Base-by-base conservation (phyloP, 1,140 invertebrate genomes). In the Cryptotermes secundus region DNA sequence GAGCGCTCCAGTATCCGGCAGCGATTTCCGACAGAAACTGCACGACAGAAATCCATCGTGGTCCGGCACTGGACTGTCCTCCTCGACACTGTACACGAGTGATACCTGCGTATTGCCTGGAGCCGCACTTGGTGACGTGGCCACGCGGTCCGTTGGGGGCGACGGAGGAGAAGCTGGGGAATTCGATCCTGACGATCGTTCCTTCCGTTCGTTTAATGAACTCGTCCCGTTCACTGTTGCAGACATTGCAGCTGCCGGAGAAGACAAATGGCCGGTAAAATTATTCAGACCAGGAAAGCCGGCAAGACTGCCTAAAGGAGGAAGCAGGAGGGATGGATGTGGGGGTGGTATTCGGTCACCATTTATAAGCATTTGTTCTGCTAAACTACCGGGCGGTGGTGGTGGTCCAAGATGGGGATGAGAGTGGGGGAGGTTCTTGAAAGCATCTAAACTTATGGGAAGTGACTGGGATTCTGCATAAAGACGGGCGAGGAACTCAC, bases 401-500 rank as follows among this genome's bases (percentile, higher is more conserved):
- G 86, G 87, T 83, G 90, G 88, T 85, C 86, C 81, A 65, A 84
- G 53, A 85, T 86, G 80, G 72, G 86, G 79, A 85, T 86, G 79
- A 26, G 80, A 34, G 36, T 89, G 90, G 85, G 87, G 89, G 59
- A 87, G 88, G 84, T 90, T 91, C 85, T 92, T 91, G 82, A 91
- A 89, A 72, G 92, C 91, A 86, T 93, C 93, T n/a, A 92, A 89
- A 83, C 89, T 91, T 83, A 92, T 90, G 0, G 92, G 91, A 22
- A 92, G 87, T 16, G 91, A 90, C 53, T 91, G 90, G 53, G 94
- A 92, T 83, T 96, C 95, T 10, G 95, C 94, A 87, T 96, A 97
- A 14, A 97, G 90, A 85, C 96, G 92, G 3, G 96, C 95, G 80
- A 97, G 88, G 81, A 97, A 93, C 87, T 97, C 96, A n/a, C 94